Evolutionary conservation across 2,113 vertebrate genomes (phyloP), one percentile per base, ranked within the genome.

Genomic region (Phrynocephalus versicolor): DNA sequence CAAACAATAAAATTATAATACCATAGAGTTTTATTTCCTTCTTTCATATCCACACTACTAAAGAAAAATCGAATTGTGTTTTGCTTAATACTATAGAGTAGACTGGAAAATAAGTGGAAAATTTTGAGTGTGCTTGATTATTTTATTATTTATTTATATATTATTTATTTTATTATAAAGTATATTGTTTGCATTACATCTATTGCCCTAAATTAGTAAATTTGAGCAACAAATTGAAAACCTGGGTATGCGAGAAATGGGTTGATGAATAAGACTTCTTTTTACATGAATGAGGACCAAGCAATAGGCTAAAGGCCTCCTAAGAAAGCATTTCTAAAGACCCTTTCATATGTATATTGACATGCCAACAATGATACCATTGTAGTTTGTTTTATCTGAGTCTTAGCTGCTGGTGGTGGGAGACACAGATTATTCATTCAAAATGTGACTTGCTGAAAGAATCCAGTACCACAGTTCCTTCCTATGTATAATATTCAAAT

Each of bases 331-430:
- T 87, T 80, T 89, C 83, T 60, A 86, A 90, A 82, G 85, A 1
- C 0, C 73, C 73, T 88, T 94, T 94, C 87, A 93, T 79, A 91
- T 83, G 88, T 85, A 83, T 23, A 91, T 73, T 45, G 7, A 8
- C 0, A 0, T 2, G 0, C 30, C 13, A 33, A 74, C 82, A 84
- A 85, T 19, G 77, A 41, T 18, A 14, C 25, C 7, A 0, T 80
- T 58, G 82, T 41, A 88, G 39, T 64, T 80, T 86, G 82, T 55
- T 81, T 83, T 27, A 78, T 21, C 78, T 76, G 55, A 6, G 41
- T 3, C 86, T 7, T 74, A 16, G 41, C 62, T 62, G 35, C 45
- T 71, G 15, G 9, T 55, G 57, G 15, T n/a, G 39, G 16, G 39
- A 13, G n/a, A 37, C n/a, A 1, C 2, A 1, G 0, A 6, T 79